Percentiles rank a stretch among this genome's conserved stretches.
Evolutionary conservation across 1,140 invertebrate genomes (phyloP).

Genomic region (Polypedilum pembai): DNA sequence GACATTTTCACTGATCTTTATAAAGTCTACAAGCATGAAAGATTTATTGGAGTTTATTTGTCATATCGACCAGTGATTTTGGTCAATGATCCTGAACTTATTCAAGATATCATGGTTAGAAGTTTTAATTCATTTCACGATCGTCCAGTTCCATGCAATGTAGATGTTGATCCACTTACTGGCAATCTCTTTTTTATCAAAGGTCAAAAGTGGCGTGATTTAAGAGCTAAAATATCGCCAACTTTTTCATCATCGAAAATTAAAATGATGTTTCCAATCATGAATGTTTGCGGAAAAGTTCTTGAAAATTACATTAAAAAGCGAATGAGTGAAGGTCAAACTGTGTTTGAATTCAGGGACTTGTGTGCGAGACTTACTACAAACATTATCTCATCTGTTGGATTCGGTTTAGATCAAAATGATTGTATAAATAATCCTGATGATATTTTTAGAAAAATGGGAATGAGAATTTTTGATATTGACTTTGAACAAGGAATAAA

Average conservation of each 20-base stretch:
- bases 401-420: slow-evolving; percentile 39
- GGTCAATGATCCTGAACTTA: slow-evolving; percentile 40
- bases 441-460: slow-evolving; percentile 36
- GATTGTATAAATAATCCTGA: slow-evolving; percentile 36
- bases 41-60: slow-evolving; percentile 35
- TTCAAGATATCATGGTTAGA: slow-evolving; percentile 42
- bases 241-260: slow-evolving; percentile 47
- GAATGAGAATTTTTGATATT: slow-evolving; percentile 34
- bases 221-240: slow-evolving; percentile 42
- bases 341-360: slow-evolving; percentile 36
- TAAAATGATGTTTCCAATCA: slow-evolving; percentile 45
- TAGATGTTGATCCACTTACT: slow-evolving; percentile 34
- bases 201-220: slow-evolving; percentile 43
- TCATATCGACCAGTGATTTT: slow-evolving; percentile 37
- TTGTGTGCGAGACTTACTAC: slow-evolving; percentile 35
- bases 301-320: slow-evolving; percentile 32
- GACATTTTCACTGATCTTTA: background rate
- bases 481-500: slow-evolving; percentile 30
- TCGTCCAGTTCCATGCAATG: slow-evolving; percentile 36
- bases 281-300: slow-evolving; percentile 35
- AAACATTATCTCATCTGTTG: slow-evolving; percentile 39
- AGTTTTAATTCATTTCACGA: slow-evolving; percentile 44
- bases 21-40: background rate
- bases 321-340: slow-evolving; percentile 29
- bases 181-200: slow-evolving; percentile 42